Conservation (phyloP, 2,888 invertebrate genomes). For the Callyntrura guangdongensis region DNA sequence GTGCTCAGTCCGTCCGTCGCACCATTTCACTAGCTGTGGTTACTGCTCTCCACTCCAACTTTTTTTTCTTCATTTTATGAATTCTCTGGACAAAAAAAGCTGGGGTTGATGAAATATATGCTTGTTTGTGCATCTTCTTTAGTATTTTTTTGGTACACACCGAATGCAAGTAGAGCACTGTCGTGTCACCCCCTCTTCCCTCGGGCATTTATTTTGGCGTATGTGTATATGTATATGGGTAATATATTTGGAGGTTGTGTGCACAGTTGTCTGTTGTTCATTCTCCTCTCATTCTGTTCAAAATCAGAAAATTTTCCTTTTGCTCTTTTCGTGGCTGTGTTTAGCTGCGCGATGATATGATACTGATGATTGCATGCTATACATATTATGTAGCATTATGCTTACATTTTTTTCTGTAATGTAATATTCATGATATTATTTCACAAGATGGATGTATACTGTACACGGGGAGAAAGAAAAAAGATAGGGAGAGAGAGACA, state of each 20-base stretch:
- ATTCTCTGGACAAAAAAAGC: conserved; percentile 74
- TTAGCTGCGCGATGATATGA: neutral
- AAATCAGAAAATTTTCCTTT: conserved; percentile 27
- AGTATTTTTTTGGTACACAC: neutral
- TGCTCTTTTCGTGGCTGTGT: conserved; percentile 35
- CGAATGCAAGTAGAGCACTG: conserved; percentile 62
- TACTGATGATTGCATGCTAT: neutral
- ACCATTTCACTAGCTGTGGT: conserved; percentile 39
- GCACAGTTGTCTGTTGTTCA: conserved; percentile 22
- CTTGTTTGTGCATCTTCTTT: conserved; percentile 69
- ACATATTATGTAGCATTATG: neutral
- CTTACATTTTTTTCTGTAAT: conserved; percentile 21
- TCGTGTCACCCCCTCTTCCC: conserved; percentile 78
- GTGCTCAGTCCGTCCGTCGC: neutral
- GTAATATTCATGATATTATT: conserved; percentile 28
- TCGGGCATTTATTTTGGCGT: conserved; percentile 78
- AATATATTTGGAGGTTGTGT: conserved; percentile 7
- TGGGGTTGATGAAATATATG: conserved; percentile 74
- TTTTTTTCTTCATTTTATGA: conserved; percentile 40
- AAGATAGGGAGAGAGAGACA: neutral
- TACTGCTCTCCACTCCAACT: conserved; percentile 63
- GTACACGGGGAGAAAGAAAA: neutral
- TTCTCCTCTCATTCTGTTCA: neutral
- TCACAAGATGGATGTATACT: conserved; percentile 34
- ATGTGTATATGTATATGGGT: conserved; percentile 40